Evolutionary conservation across 2,888 invertebrate genomes (phyloP).

Genomic region (Tricholauxania praeusta): DNA sequence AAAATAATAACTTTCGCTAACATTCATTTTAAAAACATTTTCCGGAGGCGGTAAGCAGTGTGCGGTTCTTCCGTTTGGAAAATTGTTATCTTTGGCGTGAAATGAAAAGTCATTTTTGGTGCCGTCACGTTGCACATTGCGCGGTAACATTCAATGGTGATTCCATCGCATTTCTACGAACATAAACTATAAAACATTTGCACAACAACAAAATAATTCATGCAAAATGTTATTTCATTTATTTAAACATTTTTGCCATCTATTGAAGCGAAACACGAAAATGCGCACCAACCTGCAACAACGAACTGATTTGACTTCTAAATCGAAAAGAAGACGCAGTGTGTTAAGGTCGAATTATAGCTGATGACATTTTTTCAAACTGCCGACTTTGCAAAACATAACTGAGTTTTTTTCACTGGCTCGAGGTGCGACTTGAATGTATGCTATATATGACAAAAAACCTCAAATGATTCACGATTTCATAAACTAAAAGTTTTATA

Average conservation of each 20-base stretch:
- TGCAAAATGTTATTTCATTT: not conserved
- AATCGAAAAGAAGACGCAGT: no score
- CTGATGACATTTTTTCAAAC: no score
- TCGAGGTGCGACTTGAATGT: no score
- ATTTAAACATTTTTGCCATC: constrained; percentile 26
- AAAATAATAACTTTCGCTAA: constrained; percentile 29
- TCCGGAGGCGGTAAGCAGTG: constrained; percentile 21
- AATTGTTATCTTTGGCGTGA: constrained; percentile 56
- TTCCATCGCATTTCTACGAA: not conserved
- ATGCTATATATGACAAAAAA: no score
- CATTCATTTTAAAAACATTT: constrained; percentile 34
- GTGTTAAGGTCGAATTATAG: no score
- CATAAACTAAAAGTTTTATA: no score
- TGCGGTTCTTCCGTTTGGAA: constrained; percentile 30
- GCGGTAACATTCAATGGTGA: not conserved
- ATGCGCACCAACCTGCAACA: constrained; percentile 31
- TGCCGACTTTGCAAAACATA: no score
- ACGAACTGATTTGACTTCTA: not conserved
- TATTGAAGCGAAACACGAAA: constrained; percentile 32
- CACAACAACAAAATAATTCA: constrained; percentile 7
- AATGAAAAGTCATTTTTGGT: constrained; percentile 63
- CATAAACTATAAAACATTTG: constrained; percentile 14
- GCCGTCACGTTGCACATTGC: constrained; percentile 38
- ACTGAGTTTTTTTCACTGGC: no score
- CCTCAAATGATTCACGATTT: no score